phyloP scores from a whole-genome alignment of 2,113 vertebrate species.

The Myodes glareolus region DNA sequence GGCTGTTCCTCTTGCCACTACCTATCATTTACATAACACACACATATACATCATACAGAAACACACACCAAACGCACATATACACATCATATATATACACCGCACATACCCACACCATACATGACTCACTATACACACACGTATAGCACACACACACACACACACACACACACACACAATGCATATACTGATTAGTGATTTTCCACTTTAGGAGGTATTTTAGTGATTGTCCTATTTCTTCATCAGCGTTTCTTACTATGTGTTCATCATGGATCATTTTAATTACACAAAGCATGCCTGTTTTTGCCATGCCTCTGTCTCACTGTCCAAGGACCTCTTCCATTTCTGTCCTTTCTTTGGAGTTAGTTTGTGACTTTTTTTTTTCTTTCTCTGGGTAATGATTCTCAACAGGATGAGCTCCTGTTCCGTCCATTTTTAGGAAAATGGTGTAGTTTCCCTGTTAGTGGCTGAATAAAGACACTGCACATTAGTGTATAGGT shows the following conservation, averaged over 20 bases:
- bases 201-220: neutral
- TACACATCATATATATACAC: too few relatives aligned
- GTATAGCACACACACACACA: neutral
- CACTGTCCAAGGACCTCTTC: neutral
- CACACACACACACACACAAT: neutral
- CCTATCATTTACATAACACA: too few relatives aligned
- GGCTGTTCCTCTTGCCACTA: neutral
- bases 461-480: neutral
- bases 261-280: neutral
- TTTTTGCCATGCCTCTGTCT: neutral
- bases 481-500: neutral
- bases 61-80: too few relatives aligned
- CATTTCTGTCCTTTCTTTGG: neutral
- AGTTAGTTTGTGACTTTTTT: neutral
- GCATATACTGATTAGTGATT: neutral
- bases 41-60: too few relatives aligned
- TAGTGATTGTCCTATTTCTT: neutral
- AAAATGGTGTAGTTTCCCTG: neutral
- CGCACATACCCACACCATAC: neutral
- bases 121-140: neutral
- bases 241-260: neutral
- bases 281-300: neutral
- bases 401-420: neutral
- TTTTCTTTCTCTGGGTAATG: neutral
- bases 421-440: too few relatives aligned